Percentiles rank a stretch among this genome's conserved stretches.
These are phyloP conservation scores for Caloenas nicobarica DNA, from an alignment of 2,113 vertebrate genomes.

Conservation along the genomic window DNA sequence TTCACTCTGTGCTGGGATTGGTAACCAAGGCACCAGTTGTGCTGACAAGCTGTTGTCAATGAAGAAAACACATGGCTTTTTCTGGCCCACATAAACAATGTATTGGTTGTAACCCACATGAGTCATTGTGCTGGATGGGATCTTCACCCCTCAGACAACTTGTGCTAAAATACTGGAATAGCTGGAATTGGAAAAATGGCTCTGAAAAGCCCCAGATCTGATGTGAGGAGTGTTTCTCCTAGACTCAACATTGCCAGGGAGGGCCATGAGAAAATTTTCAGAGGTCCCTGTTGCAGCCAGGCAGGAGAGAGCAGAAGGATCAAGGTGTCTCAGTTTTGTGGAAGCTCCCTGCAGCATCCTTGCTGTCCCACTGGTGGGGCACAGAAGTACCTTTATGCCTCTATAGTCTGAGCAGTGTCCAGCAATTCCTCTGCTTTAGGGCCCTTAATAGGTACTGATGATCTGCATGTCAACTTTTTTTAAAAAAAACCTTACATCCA, in stretches of 20 bases:
- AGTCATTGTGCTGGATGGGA: slow-evolving; percentile 5
- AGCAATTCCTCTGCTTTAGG: not conserved
- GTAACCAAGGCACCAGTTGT: not conserved
- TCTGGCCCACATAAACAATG: not conserved
- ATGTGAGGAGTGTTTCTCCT: not conserved
- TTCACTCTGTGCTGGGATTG: not conserved
- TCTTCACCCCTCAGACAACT: not conserved
- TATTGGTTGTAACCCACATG: not conserved
- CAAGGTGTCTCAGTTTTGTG: not conserved
- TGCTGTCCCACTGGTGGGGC: not conserved
- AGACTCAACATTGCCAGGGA: not conserved
- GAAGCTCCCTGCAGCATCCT: not conserved
- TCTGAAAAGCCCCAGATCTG: not conserved
- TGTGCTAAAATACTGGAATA: not conserved
- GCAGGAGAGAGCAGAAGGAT: not conserved
- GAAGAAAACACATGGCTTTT: slow-evolving; percentile 28
- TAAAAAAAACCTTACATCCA: not conserved
- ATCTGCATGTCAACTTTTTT: not conserved
- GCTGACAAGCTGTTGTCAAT: slow-evolving; percentile 31
- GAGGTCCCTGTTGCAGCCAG: not conserved
- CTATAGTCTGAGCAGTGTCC: not conserved
- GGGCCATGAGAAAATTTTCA: not conserved
- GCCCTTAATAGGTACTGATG: not conserved
- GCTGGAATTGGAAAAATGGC: not conserved
- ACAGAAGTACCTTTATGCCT: not conserved